phyloP scores from a whole-genome alignment of 2,888 invertebrate genomes.

The Elegia similella region DNA sequence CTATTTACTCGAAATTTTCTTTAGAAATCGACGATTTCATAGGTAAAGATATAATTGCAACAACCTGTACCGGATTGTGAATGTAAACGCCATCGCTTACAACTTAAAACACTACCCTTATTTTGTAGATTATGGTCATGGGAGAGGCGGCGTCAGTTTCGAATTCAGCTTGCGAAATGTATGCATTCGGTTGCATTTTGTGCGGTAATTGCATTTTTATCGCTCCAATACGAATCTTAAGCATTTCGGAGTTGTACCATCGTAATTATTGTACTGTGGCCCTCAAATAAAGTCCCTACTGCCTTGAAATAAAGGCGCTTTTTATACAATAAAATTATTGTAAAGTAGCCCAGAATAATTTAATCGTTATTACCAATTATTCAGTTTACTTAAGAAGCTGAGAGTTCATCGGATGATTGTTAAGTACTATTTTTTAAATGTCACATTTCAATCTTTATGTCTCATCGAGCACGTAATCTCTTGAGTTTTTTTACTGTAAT shows the following conservation, averaged over 20 bases:
- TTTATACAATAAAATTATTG: neutral
- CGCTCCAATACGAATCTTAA: constrained; percentile 38
- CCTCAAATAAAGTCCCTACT: neutral
- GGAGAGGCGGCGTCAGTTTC: constrained; percentile 27
- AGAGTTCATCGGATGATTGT: neutral
- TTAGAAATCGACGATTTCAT: too few species aligned
- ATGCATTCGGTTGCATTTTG: constrained; percentile 21
- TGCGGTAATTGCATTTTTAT: constrained; percentile 45
- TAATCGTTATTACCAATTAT: constrained; percentile 10
- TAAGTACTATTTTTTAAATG: constrained; percentile 2
- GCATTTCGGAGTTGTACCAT: constrained; percentile 28
- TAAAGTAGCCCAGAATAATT: neutral
- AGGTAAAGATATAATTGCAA: too few species aligned
- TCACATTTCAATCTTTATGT: neutral
- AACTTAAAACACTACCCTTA: constrained; percentile 7
- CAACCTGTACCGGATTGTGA: neutral
- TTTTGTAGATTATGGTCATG: constrained; percentile 21
- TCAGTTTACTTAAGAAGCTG: constrained; percentile 10
- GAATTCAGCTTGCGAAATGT: constrained; percentile 41
- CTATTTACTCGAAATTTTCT: too few species aligned
- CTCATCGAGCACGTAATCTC: neutral
- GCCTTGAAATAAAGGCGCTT: neutral
- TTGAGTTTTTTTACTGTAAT: neutral
- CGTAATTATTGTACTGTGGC: constrained; percentile 29
- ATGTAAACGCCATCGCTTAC: constrained; percentile 5